Base-by-base conservation (phyloP, 2,888 invertebrate species). In the Patella caerulea region DNA sequence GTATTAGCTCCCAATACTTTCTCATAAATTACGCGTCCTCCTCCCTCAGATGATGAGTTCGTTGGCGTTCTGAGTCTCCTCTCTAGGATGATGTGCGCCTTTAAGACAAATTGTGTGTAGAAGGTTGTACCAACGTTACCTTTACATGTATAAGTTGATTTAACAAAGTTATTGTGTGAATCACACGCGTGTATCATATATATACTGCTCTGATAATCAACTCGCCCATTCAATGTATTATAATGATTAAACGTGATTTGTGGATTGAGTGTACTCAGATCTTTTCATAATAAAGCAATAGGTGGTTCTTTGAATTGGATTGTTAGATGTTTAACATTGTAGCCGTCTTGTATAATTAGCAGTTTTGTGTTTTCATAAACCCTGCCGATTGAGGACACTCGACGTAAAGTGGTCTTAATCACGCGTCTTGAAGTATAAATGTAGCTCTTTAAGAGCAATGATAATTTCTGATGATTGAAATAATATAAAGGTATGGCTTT, bases 321-420 rank as follows among this genome's bases (percentile, higher is more conserved):
- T 65, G 19, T 65, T 65, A 24, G 19, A 19, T 24, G 15, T 24
- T 24, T 24, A 65, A 24, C 19, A 24, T 65, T 65, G 65, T 65
- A 65, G 65, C 65, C 24, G 17, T 65, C 12, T 24, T 14, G 24
- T 65, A 65, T 65, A 65, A 65, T 65, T 19, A 65, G 65, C 19
- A n/a, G 65, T 65, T 65, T 65, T 65, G 15, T 65, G 65, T 65
- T 65, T 65, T 65, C 65, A 65, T 65, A 65, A 65, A 65, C 65
- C 24, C 12, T 24, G 24, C 19, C 19, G 65, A 65, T 65, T 65
- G 19, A 65, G 19, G 19, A 24, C 19, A 19, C 65, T 65, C 24
- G 65, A 65, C 24, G 65, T 12, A 65, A 65, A 65, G 24, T 65
- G 65, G 65, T 65, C 19, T 65, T 65, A 65, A 65, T 65, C 65